Percentiles rank a stretch among this genome's conserved stretches.
Conservation (phyloP, 2,797 vertebrate genomes). For the Pampus argenteus region DNA sequence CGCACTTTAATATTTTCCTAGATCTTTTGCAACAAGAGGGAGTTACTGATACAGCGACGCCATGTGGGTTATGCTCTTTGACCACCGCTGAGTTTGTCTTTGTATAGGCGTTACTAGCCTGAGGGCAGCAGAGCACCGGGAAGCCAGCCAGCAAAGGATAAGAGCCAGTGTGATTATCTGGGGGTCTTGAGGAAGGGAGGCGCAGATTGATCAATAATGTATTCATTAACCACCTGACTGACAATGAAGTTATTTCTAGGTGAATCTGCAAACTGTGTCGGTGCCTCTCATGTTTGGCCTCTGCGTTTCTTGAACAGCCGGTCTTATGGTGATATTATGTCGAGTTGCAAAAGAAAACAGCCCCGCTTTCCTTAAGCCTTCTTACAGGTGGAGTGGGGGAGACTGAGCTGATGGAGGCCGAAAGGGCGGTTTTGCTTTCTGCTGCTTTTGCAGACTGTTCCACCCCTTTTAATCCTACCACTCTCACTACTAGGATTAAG, state of each 20-base stretch:
- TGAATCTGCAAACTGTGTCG: slow-evolving; percentile 31
- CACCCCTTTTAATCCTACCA: slow-evolving; percentile 78
- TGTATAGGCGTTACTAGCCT: slow-evolving; percentile 67
- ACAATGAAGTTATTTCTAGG: slow-evolving; percentile 56
- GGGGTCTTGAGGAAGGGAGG: slow-evolving; percentile 62
- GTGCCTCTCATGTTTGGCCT: slow-evolving; percentile 14
- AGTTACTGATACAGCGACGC: slow-evolving; percentile 49
- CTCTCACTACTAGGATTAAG: slow-evolving; percentile 83
- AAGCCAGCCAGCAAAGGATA: slow-evolving; percentile 61
- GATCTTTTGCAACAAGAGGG: slow-evolving; percentile 56
- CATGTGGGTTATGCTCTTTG: slow-evolving; percentile 64
- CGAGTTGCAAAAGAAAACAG: slow-evolving; percentile 3
- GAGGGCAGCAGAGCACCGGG: slow-evolving; percentile 53
- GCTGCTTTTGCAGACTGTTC: slow-evolving; percentile 78
- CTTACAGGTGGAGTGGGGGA: slow-evolving; percentile 45
- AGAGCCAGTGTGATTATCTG: slow-evolving; percentile 72
- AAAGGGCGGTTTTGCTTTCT: slow-evolving; percentile 77
- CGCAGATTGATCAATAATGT: slow-evolving; percentile 81
- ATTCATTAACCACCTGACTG: slow-evolving; percentile 78
- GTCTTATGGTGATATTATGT: slow-evolving; percentile 45
- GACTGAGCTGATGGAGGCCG: slow-evolving; percentile 59
- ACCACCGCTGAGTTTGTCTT: slow-evolving; percentile 66
- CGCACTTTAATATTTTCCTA: slow-evolving; percentile 59
- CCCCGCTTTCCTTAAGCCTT: slow-evolving; percentile 21
- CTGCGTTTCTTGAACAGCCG: not conserved